phyloP scores from a whole-genome alignment of 1,140 invertebrate genomes.

The Metopolophium dirhodum region DNA sequence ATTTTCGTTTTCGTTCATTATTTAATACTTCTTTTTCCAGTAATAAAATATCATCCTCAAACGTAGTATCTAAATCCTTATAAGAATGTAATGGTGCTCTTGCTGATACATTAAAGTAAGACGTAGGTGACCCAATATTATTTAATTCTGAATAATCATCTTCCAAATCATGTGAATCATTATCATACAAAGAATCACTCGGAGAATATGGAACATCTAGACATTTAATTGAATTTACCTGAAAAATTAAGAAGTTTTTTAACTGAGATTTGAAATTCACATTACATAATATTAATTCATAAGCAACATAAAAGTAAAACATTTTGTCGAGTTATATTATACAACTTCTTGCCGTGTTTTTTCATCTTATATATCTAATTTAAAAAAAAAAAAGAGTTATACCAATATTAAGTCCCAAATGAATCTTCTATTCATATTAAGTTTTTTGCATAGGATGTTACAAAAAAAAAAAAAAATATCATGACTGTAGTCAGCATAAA shows the following conservation, averaged over 20 bases:
- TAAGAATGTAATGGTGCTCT: slow-evolving; percentile 45
- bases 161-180: slow-evolving; percentile 31
- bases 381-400: too few species aligned
- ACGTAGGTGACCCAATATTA: slow-evolving; percentile 21
- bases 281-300: too few species aligned
- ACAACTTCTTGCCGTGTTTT: too few species aligned
- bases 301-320: not conserved
- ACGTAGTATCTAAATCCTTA: not conserved
- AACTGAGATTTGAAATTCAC: not conserved
- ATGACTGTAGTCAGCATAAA: too few species aligned
- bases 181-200: slow-evolving; percentile 24
- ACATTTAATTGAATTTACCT: slow-evolving; percentile 1
- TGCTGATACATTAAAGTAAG: slow-evolving; percentile 47
- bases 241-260: not conserved
- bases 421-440: too few species aligned
- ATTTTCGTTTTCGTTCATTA: slow-evolving; percentile 32
- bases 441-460: too few species aligned
- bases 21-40: not conserved
- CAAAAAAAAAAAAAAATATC: too few species aligned
- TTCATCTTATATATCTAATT: too few species aligned
- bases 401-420: too few species aligned
- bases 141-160: slow-evolving; percentile 38
- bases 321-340: too few species aligned
- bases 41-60: slow-evolving; percentile 9
- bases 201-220: slow-evolving; percentile 42